Evolutionary conservation across 2,888 invertebrate genomes (phyloP), one percentile per base, ranked within the genome.

Genomic region (Mechanitis mazaeus): DNA sequence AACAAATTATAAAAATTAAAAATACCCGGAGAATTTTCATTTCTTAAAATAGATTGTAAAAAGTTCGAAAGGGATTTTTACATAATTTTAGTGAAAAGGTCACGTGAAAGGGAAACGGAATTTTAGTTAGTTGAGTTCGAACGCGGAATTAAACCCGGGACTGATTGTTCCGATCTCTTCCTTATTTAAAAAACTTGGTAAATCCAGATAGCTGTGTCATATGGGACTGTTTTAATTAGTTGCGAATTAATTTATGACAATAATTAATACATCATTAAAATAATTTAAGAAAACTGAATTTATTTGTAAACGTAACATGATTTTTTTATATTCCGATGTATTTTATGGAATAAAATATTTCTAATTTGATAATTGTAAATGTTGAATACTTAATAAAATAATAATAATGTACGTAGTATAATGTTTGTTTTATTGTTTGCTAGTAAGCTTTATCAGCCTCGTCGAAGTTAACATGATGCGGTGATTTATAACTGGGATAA

Each of bases 401-500:
- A 42, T 11, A 9, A 42, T 9, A 42, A 42, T 42, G 7, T 1
- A 38, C 47, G 4, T 11, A 47, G 9, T 50, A 31, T 50, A 31
- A 50, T 31, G 31, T 50, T 31, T 58, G 58, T 47, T 59, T 55
- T 38, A 55, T 55, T 31, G 55, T 55, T 73, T 69, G 64, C 71
- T 69, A 7, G 28, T 50, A 31, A 72, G 71, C 71, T 71, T 75
- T 72, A 72, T 72, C 76, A 80, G 79, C 64, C 78, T 78, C 75
- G 77, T 78, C 75, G 75, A 75, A 77, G 76, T 70, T 71, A 70
- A 76, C 80, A 75, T 75, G 78, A 77, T 79, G 75, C 77, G 74
- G 75, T 79, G 81, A 84, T 83, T 82, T 82, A 84, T 76, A 72
- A 65, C 63, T 65, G 63, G 77, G 80, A 81, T 80, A 79, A 75